Base-by-base conservation (phyloP, 2,888 invertebrate genomes). In the Cataglyphis rosenhaueri region DNA sequence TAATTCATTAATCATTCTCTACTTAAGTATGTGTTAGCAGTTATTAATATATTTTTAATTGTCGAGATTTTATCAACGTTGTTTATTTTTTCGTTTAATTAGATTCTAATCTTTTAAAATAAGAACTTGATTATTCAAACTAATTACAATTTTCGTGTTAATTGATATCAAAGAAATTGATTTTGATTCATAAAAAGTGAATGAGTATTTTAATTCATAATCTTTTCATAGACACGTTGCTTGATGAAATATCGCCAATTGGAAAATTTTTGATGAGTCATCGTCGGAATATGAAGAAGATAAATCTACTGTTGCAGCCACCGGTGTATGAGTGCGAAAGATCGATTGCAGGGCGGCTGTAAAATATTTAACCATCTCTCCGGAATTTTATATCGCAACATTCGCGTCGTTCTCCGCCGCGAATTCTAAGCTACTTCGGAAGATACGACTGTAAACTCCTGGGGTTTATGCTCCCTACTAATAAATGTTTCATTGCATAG, bases 371-470 rank as follows among this genome's bases (percentile, higher is more conserved):
- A 55, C 64, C 70, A 38, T 38, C 38, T 52, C 21, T 55, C 12
- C 5, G 52, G 35, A 52, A 70, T 70, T 70, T 61, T 79, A 61
- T 66, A 57, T 48, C 32, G 57, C 1, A 25, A 25, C 74, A 15
- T 4, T 4, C 3, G 25, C 10, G 35, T 21, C 59, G 52, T 52
- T 64, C 64, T 64, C 25, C 75, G 21, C 12, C 18, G 21, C 59
- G 57, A 68, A 79, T 79, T 79, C 35, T 48, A 21, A 61, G 32
- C 59, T 29, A 79, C 59, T 78, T 3, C 48, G 21, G 12, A 6
- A 61, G 21, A 78, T 78, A 68, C 78, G 59, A 70, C 35, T 68
- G 68, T 68, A 78, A 78, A 79, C 78, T 79, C 70, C 9, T 44
- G 35, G 70, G 59, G 78, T 78, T 68, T 78, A 68, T 35, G 44